Conservation (phyloP, 1,140 invertebrate species). For the Meteorus sp. region DNA sequence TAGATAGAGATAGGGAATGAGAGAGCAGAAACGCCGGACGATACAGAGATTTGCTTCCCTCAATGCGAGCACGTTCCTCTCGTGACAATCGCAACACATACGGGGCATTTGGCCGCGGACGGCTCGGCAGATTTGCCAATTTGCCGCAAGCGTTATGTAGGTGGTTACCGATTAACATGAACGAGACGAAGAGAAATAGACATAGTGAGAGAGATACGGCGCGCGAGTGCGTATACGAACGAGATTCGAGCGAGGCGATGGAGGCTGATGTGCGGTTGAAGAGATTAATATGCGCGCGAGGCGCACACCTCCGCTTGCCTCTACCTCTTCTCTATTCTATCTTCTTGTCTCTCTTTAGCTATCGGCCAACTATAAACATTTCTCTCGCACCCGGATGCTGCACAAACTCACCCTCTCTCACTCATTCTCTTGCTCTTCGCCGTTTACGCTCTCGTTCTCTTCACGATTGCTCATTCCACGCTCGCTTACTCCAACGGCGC, state of each 20-base stretch:
- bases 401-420: not conserved
- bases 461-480: constrained; percentile 11
- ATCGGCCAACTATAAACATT: no score
- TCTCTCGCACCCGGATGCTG: no score
- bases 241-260: constrained; percentile 42
- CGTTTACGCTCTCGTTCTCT: constrained; percentile 14
- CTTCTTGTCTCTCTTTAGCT: no score
- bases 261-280: constrained; percentile 54
- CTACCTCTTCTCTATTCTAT: constrained; percentile 12
- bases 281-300: constrained; percentile 57
- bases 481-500: constrained; percentile 15
- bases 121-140: constrained; percentile 42
- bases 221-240: constrained; percentile 50
- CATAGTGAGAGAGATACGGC: constrained; percentile 32
- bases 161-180: constrained; percentile 41
- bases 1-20: no score
- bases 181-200: not conserved
- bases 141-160: constrained; percentile 48
- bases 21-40: not conserved
- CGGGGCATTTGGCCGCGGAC: constrained; percentile 7
- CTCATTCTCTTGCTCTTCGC: constrained; percentile 2
- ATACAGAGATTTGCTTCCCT: not conserved
- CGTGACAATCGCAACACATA: constrained; percentile 22
- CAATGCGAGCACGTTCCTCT: constrained; percentile 22
- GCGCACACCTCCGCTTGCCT: constrained; percentile 26